A percentile compares a stretch with the other conserved stretches of the same genome.
These are phyloP conservation scores for Pegoplata infirma DNA, from an alignment of 2,888 invertebrate genomes.

Conservation along the genomic window DNA sequence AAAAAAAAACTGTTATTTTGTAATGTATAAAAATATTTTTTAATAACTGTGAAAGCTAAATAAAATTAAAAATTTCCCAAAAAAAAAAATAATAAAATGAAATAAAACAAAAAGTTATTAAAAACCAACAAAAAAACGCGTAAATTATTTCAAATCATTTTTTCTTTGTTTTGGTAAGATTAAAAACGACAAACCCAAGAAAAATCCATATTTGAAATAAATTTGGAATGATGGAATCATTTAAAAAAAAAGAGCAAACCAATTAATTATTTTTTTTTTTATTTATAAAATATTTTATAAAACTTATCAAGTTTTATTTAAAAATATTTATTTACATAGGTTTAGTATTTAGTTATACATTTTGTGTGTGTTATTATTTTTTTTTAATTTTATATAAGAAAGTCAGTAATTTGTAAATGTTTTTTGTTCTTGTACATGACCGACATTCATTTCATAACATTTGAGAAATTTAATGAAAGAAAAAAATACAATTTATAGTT, in stretches of 20 bases:
- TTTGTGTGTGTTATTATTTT: too few species aligned
- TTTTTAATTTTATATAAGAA: conserved; percentile 65
- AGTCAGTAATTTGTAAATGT: conserved; percentile 70
- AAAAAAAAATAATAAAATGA: conserved; percentile 61
- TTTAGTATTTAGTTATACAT: conserved; percentile 18
- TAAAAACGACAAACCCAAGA: background rate
- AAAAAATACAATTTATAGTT: conserved; percentile 17
- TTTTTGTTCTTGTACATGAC: background rate
- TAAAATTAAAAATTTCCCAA: conserved; percentile 73
- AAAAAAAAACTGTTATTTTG: conserved; percentile 76
- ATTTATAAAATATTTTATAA: background rate
- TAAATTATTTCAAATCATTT: conserved; percentile 63
- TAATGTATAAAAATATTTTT: conserved; percentile 78
- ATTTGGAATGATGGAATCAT: conserved; percentile 77
- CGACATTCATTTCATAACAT: background rate
- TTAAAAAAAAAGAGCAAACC: conserved; percentile 66
- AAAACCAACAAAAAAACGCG: conserved; percentile 63
- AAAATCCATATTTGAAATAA: conserved; percentile 9
- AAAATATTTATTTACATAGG: background rate
- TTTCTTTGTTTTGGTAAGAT: conserved; percentile 49
- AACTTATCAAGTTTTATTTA: too few species aligned
- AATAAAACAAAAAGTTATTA: conserved; percentile 57
- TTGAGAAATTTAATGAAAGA: background rate
- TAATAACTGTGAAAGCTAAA: conserved; percentile 78
- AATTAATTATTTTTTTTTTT: background rate